Evolutionary conservation across 2,113 vertebrate genomes (phyloP).

Genomic region (Trochalopteron elliotii): DNA sequence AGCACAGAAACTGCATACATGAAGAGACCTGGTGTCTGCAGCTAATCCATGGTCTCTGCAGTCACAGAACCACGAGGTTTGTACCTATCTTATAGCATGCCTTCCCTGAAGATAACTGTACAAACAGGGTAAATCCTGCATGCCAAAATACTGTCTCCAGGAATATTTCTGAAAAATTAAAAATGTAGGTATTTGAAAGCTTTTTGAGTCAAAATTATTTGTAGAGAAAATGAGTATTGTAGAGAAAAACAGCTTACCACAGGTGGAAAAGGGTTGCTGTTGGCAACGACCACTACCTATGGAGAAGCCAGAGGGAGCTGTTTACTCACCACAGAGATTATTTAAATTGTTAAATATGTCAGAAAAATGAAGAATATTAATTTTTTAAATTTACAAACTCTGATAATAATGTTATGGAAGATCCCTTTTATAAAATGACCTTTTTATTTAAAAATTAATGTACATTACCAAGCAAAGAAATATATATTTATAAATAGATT

Average conservation of each 20-base stretch:
- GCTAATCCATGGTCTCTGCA: background rate
- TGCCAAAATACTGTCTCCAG: background rate
- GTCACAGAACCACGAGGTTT: background rate
- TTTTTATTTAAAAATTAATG: background rate
- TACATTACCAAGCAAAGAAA: background rate
- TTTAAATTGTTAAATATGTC: background rate
- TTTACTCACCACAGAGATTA: background rate
- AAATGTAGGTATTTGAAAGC: background rate
- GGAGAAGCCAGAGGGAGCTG: background rate
- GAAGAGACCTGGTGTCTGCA: background rate
- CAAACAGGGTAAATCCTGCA: background rate
- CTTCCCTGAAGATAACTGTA: background rate
- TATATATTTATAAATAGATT: background rate
- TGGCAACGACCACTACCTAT: conserved; percentile 37
- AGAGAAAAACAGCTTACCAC: conserved; percentile 44
- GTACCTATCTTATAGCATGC: background rate
- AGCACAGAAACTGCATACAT: background rate
- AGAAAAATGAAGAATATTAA: background rate
- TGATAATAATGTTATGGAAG: background rate
- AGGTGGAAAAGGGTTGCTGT: conserved; percentile 60
- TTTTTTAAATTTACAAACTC: background rate
- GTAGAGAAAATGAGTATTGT: background rate
- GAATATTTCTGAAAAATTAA: background rate
- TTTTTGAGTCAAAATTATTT: background rate
- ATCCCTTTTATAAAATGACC: background rate